Percentiles rank a stretch among this genome's conserved stretches.
phyloP scores from a whole-genome alignment of 2,797 vertebrate genomes.

The Champsocephalus esox region DNA sequence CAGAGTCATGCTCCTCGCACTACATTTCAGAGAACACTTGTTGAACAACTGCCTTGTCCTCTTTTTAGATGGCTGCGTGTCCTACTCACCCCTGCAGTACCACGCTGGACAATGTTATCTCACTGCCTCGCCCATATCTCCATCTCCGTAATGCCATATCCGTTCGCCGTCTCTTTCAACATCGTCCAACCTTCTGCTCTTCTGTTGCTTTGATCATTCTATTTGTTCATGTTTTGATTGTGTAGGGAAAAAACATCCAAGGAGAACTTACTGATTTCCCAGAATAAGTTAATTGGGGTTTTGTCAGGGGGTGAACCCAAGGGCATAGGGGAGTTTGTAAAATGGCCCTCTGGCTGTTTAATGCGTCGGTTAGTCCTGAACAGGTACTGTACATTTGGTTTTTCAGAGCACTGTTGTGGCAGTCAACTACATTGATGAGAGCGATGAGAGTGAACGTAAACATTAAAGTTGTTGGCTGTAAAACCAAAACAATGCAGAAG shows the following conservation, averaged over 20 bases:
- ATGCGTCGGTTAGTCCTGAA: background rate
- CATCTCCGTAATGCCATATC: conserved; percentile 40
- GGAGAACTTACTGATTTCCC: conserved; percentile 11
- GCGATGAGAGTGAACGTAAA: background rate
- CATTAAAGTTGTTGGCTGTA: background rate
- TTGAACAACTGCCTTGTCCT: conserved; percentile 82
- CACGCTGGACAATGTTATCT: conserved; percentile 62
- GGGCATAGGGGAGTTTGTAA: background rate
- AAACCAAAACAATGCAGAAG: conserved; percentile 4
- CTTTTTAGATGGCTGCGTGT: conserved; percentile 62
- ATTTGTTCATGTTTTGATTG: conserved; percentile 30
- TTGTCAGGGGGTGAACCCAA: conserved; percentile 15
- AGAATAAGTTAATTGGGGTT: conserved; percentile 18
- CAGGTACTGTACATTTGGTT: background rate
- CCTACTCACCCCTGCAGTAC: conserved; percentile 46
- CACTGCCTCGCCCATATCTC: conserved; percentile 44
- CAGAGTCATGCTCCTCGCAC: conserved; percentile 82
- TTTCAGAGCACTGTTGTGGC: background rate
- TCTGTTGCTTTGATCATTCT: conserved; percentile 38
- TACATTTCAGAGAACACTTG: conserved; percentile 80
- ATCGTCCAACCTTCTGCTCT: conserved; percentile 25
- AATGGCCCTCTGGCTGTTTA: background rate
- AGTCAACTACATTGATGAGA: background rate
- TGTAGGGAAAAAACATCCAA: conserved; percentile 20
- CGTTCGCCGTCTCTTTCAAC: conserved; percentile 39